Base-by-base conservation (phyloP, 2,888 invertebrate species). In the Cryptus viduatorius region DNA sequence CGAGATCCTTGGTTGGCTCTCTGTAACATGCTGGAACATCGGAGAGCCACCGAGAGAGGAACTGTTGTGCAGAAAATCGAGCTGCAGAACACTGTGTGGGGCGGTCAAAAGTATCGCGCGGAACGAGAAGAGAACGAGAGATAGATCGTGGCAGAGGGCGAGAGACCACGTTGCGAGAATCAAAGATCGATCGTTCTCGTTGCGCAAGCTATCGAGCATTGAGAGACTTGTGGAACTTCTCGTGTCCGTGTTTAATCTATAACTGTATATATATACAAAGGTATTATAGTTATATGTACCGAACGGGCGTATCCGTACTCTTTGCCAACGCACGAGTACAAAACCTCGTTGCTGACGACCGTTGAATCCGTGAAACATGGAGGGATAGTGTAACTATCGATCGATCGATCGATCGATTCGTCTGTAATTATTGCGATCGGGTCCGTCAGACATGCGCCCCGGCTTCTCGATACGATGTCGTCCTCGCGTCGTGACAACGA, bases 91-190 rank as follows among this genome's bases (percentile, higher is more conserved):
- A 37, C 64, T 24, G 56, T 24, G 56, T 19, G 56, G 56, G 19
- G 19, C 19, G 56, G 56, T 10, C 56, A 24, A 56, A 56, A 56
- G 24, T 19, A 56, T 56, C 56, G 19, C 56, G 56, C 24, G 56
- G 56, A 56, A 56, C 56, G 56, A 56, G 56, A 56, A 56, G 68
- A 77, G 77, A 79, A 42, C 65, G 82, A 72, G 42, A 72, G 79
- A 71, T 76, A 78, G 78, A 78, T 82, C 84, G 78, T 61, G 76
- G 65, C 65, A 67, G 80, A 75, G 79, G 83, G 83, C 79, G 86
- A 85, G 84, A 87, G 87, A 87, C 86, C 83, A 84, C 81, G 87
- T 85, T 87, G 86, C 86, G 86, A 86, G 85, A 88, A 88, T 88
- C 86, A 78, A 83, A 79, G 83, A 83, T 86, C 88, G 84, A 88